Percentiles rank a stretch among this genome's conserved stretches.
Conservation (phyloP, 2,797 vertebrate species). For the Ataeniobius toweri region DNA sequence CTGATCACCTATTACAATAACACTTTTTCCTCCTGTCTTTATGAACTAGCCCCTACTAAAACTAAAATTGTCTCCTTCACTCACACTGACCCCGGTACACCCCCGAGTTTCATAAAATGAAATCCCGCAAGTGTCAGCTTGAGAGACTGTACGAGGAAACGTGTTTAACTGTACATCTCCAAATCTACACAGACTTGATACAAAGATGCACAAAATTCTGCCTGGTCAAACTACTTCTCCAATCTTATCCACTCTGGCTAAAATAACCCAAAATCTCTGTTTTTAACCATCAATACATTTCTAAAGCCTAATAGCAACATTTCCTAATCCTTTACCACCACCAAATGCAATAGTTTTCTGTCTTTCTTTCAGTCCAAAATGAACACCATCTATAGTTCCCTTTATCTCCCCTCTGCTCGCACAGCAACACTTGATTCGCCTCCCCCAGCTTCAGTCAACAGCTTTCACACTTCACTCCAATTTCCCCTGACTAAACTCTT, state of each 20-base stretch:
- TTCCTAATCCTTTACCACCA: not conserved
- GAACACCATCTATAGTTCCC: not conserved
- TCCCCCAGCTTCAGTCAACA: too few species aligned
- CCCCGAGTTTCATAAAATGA: not conserved
- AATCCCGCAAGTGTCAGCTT: not conserved
- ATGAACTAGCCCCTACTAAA: not conserved
- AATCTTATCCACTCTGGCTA: too few species aligned
- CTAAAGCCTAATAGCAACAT: not conserved
- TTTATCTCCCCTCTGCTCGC: not conserved
- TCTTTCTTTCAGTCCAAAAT: not conserved
- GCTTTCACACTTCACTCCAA: too few species aligned
- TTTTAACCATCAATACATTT: not conserved
- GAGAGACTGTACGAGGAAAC: not conserved
- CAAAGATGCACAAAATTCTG: too few species aligned
- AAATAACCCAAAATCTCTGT: not conserved
- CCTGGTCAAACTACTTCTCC: too few species aligned
- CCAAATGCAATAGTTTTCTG: not conserved
- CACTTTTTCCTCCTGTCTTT: not conserved
- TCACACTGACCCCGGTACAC: not conserved
- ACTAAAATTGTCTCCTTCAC: not conserved
- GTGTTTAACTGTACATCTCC: too few species aligned
- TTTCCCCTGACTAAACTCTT: too few species aligned
- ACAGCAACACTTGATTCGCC: too few species aligned
- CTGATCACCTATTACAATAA: not conserved
- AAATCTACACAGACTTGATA: too few species aligned